Percentiles rank a stretch among this genome's conserved stretches.
Conservation (phyloP, 2,113 vertebrate species). For the Eretmochelys imbricata region DNA sequence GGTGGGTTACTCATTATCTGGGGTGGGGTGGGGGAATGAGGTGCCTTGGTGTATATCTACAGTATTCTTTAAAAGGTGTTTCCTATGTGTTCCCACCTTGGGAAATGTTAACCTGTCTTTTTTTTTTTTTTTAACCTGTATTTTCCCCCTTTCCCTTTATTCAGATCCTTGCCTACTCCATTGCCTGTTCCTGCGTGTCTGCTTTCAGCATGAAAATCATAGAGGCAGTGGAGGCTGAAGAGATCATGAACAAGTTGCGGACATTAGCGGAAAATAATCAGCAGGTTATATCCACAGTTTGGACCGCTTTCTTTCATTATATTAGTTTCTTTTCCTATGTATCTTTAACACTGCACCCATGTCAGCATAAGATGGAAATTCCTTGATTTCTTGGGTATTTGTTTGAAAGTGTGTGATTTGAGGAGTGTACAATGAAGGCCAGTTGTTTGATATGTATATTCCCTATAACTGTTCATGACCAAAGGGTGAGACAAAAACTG, state of each 20-base stretch:
- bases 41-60: not conserved
- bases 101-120: not conserved
- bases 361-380: not conserved
- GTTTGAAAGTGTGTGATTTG: not conserved
- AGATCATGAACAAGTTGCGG: constrained; percentile 86
- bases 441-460: not conserved
- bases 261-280: constrained; percentile 88
- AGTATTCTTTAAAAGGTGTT: not conserved
- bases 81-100: not conserved
- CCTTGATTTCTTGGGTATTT: not conserved
- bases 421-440: not conserved
- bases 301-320: not conserved
- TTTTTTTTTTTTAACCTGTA: not conserved
- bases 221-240: constrained; percentile 86
- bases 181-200: constrained; percentile 87
- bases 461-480: not conserved
- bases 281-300: constrained; percentile 81
- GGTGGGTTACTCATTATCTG: not conserved
- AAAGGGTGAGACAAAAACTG: not conserved
- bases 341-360: fast-evolving
- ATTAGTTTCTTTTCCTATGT: not conserved
- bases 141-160: not conserved
- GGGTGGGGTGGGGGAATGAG: not conserved
- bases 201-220: constrained; percentile 88
- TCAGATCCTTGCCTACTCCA: constrained; percentile 91